Conservation (phyloP, 2,113 vertebrate species). For the Uropsilus gracilis region DNA sequence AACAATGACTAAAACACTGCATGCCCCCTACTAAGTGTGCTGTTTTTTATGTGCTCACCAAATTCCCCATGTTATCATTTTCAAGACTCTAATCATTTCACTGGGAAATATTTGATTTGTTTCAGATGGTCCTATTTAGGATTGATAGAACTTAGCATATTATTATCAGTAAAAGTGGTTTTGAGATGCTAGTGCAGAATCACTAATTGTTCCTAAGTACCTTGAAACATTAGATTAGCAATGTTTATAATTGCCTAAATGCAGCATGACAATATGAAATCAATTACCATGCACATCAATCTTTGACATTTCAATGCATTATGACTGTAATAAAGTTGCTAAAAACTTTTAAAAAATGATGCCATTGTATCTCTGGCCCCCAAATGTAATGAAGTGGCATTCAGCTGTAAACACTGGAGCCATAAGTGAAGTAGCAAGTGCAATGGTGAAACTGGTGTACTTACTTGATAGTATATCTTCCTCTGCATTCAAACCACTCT, state of each 20-base stretch:
- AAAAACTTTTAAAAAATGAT: not conserved
- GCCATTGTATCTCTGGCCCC: not conserved
- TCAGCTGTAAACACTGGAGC: conserved; percentile 7
- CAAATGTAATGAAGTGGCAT: conserved; percentile 25
- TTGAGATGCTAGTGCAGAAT: conserved; percentile 63
- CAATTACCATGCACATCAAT: conserved; percentile 67
- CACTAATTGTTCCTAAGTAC: conserved; percentile 72
- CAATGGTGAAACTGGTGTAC: conserved; percentile 68
- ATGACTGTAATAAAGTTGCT: conserved; percentile 31
- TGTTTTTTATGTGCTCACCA: not conserved
- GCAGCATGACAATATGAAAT: conserved; percentile 77
- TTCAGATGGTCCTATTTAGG: conserved; percentile 33
- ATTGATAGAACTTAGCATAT: conserved; percentile 35
- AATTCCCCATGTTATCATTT: conserved; percentile 23
- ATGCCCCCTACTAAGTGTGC: conserved; percentile 25
- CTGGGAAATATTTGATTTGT: not conserved
- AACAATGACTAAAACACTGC: conserved; percentile 60
- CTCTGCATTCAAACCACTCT: conserved; percentile 43
- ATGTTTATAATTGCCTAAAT: conserved; percentile 77
- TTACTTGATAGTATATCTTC: conserved; percentile 79
- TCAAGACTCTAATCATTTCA: conserved; percentile 56
- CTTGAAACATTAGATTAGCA: conserved; percentile 79
- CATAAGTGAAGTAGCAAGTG: not conserved
- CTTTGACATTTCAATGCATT: conserved; percentile 68
- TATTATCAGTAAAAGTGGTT: conserved; percentile 18